phyloP scores from a whole-genome alignment of 2,113 vertebrate genomes.

The Agapornis roseicollis region DNA sequence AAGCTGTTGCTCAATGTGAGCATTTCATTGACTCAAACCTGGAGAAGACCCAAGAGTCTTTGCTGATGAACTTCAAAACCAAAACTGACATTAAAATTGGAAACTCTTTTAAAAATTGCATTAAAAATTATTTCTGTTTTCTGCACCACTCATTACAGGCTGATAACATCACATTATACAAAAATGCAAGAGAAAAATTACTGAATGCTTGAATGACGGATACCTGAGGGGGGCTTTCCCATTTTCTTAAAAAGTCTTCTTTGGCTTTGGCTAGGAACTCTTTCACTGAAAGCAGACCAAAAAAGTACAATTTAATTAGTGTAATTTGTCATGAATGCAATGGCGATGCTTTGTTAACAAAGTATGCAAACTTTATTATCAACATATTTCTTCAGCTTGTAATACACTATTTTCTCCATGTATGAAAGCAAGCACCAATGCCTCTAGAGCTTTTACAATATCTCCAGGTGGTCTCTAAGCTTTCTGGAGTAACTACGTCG shows the following conservation, averaged over 20 bases:
- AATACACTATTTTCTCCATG: background rate
- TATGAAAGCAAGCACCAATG: constrained; percentile 40
- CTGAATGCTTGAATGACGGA: background rate
- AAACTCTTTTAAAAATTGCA: background rate
- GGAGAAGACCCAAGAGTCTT: background rate
- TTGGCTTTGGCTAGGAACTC: constrained; percentile 99
- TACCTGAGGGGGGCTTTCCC: constrained; percentile 97
- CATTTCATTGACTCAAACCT: background rate
- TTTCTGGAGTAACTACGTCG: constrained; percentile 7
- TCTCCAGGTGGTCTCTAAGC: constrained; percentile 8
- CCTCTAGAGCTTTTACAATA: constrained; percentile 16
- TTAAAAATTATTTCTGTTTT: background rate
- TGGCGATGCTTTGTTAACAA: background rate
- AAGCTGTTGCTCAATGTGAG: background rate
- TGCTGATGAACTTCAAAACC: background rate
- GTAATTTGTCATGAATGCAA: background rate
- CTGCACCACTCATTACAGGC: background rate
- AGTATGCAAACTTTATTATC: background rate
- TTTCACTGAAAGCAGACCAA: constrained; percentile 88
- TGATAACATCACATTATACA: background rate
- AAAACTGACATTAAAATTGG: background rate
- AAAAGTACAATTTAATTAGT: background rate
- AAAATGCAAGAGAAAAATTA: background rate
- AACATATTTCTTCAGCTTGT: background rate
- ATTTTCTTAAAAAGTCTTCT: constrained; percentile 99